Evolutionary conservation across 2,888 invertebrate genomes (phyloP), one percentile per base, ranked within the genome.

Genomic region (Coleophora flavipennella): DNA sequence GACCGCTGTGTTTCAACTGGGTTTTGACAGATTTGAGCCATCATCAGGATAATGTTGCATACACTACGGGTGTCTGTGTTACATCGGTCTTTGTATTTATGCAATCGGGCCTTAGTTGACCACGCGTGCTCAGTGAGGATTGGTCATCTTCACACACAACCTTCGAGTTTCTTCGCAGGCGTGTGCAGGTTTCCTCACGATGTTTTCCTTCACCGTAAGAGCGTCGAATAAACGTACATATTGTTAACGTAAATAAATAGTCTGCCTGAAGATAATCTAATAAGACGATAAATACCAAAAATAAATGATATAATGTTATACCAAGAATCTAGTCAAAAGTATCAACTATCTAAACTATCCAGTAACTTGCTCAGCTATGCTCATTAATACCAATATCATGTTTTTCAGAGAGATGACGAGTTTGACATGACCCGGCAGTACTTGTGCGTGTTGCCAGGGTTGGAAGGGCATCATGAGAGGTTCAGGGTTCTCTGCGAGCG

Each of bases 401-500:
- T 14, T n/a, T 46, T 47, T 14, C 36, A 55, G 55, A 43, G 49
- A 33, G 49, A 49, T 4, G 51, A 55, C 20, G 53, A 55, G 31
- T 51, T 53, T 25, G 45, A 51, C 9, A 38, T 36, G 2, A 42
- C 41, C 9, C 43, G 48, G 29, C 45, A 47, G 1, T 59, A 63
- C 37, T 41, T 71, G 34, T 59, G 55, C 41, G 51, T 69, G 20
- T 42, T 71, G 13, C 69, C 73, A 3, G 72, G 72, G 1, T 33
- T 73, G 26, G 72, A 73, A 39, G 70, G 71, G 0, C 59, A 66
- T 33, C 53, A 62, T 29, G 44, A 45, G 6, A 50, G 57, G 20
- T 73, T 69, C 48, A 44, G 49, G 6, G 32, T 38, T 9, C 27
- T 70, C 13, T 63, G 65, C 13, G 59, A 64, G 38, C 50, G 63